Conservation (phyloP, 1,140 invertebrate genomes). For the Drosophila repleta region DNA sequence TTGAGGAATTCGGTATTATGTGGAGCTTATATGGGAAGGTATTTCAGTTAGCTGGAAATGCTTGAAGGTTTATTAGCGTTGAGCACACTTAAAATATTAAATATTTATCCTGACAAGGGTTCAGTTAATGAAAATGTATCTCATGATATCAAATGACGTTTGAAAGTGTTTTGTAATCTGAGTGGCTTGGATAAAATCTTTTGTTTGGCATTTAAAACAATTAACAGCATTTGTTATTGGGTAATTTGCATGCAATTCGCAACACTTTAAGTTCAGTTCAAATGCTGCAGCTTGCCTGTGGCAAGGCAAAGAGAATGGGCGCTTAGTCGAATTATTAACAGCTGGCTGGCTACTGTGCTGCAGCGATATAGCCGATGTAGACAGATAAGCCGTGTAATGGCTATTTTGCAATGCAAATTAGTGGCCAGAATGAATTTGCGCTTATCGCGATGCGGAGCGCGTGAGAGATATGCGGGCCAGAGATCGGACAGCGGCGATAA, state of each 20-base stretch:
- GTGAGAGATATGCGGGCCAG: constrained; percentile 9
- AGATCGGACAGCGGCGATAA: constrained; percentile 47
- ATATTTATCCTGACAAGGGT: no score
- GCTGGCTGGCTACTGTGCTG: constrained; percentile 48
- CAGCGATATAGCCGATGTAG: constrained; percentile 53
- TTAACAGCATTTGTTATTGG: constrained; percentile 57
- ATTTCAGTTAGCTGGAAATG: not conserved
- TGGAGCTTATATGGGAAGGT: not conserved
- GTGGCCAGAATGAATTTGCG: constrained; percentile 36
- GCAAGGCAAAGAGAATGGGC: constrained; percentile 21
- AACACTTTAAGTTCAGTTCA: constrained; percentile 37
- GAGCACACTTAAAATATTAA: no score
- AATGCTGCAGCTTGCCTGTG: constrained; percentile 42
- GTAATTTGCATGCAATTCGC: constrained; percentile 63
- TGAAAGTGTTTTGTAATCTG: not conserved
- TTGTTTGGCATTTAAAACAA: constrained; percentile 28
- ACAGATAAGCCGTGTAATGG: constrained; percentile 49
- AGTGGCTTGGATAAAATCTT: constrained; percentile 1
- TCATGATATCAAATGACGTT: no score
- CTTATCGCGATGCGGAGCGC: constrained; percentile 34
- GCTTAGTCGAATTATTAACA: constrained; percentile 9
- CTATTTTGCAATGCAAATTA: constrained; percentile 70
- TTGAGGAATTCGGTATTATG: not conserved
- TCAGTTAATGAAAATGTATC: no score
- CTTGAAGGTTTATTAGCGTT: not conserved